Percentiles rank a stretch among this genome's conserved stretches.
These are phyloP conservation scores for Picathartes gymnocephalus DNA, from an alignment of 2,113 vertebrate genomes.

Conservation along the genomic window DNA sequence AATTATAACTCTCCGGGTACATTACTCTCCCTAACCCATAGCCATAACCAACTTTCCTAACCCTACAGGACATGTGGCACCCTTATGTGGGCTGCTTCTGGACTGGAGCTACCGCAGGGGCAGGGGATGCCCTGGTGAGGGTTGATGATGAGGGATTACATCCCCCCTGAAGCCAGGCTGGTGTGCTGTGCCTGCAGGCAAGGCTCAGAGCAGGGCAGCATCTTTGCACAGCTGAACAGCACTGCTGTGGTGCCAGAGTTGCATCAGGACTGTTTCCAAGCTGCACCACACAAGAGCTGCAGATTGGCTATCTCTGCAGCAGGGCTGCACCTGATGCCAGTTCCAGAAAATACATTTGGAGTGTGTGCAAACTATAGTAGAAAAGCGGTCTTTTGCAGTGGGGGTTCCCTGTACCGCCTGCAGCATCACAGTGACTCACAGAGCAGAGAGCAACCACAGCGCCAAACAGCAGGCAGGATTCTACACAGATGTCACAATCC, in stretches of 20 bases:
- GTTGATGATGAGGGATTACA: neutral
- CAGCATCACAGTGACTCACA: fast-evolving
- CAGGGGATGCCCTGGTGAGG: neutral
- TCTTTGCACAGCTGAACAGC: fast-evolving
- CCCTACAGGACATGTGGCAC: neutral
- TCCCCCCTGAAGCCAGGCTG: neutral
- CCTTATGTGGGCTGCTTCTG: neutral
- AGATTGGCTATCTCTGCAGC: neutral
- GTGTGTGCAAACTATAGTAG: neutral
- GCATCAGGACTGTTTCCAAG: neutral
- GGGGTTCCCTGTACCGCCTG: neutral
- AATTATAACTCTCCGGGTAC: neutral
- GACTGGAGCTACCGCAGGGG: neutral
- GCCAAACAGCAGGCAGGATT: neutral
- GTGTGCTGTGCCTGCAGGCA: neutral
- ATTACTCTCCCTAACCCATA: neutral
- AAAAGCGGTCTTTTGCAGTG: neutral
- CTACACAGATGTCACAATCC: neutral
- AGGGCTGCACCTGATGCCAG: neutral
- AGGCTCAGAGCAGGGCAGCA: neutral
- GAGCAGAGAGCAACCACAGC: neutral
- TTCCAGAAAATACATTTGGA: neutral
- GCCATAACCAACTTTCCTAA: neutral
- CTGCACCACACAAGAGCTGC: neutral
- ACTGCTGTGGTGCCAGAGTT: fast-evolving